Percentiles rank a stretch among this genome's conserved stretches.
Evolutionary conservation across 2,797 vertebrate species (phyloP).

Genomic region (Microcaecilia unicolor): DNA sequence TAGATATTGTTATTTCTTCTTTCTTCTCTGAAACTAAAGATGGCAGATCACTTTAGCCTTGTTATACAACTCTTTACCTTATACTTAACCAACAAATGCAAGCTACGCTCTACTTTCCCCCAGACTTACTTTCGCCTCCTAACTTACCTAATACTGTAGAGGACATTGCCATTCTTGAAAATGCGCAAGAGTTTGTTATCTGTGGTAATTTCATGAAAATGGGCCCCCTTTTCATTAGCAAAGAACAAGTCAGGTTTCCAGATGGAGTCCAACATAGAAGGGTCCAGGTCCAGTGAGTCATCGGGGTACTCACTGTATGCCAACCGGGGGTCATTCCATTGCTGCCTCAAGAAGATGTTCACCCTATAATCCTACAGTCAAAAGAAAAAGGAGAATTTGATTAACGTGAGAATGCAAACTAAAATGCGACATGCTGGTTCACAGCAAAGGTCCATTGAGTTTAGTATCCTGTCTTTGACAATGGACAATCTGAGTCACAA

Average conservation of each 20-base stretch:
- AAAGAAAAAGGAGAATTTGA: neutral
- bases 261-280: constrained; percentile 97
- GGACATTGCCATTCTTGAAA: constrained; percentile 88
- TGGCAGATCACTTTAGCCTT: too few relatives aligned
- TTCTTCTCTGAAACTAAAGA: too few relatives aligned
- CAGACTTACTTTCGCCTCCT: too few relatives aligned
- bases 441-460: too few relatives aligned
- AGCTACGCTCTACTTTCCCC: neutral
- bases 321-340: constrained; percentile 94
- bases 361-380: constrained; percentile 85
- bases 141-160: constrained; percentile 90
- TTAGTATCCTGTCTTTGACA: too few relatives aligned
- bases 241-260: constrained; percentile 98
- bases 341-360: constrained; percentile 93
- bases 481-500: too few relatives aligned
- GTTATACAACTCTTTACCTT: too few relatives aligned
- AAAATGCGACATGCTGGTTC: too few relatives aligned
- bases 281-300: constrained; percentile 90
- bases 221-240: constrained; percentile 94
- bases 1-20: too few relatives aligned
- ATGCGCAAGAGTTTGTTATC: constrained; percentile 96
- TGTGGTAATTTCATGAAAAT: constrained; percentile 96
- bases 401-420: too few relatives aligned
- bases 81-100: too few relatives aligned
- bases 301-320: constrained; percentile 93